A percentile compares a stretch with the other conserved stretches of the same genome.
Evolutionary conservation across 2,797 vertebrate species (phyloP).

Genomic region (Dermochelys coriacea): DNA sequence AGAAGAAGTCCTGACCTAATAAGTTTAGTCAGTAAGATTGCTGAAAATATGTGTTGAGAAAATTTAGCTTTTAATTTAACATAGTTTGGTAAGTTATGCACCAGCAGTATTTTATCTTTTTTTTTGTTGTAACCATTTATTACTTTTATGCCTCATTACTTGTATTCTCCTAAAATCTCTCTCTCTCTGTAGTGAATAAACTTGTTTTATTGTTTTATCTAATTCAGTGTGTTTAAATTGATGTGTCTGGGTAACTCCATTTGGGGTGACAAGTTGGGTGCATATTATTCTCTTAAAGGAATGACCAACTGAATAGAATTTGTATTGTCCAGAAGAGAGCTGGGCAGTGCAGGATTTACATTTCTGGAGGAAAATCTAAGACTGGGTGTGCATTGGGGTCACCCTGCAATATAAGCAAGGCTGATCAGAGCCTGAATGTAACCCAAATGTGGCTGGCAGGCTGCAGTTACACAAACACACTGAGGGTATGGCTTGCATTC

Average conservation of each 20-base stretch:
- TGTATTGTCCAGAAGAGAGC: not conserved
- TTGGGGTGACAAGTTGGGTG: not conserved
- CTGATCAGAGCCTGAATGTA: not conserved
- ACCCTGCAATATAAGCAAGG: not conserved
- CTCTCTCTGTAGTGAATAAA: not conserved
- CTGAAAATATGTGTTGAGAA: no score
- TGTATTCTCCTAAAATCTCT: not conserved
- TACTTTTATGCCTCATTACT: not conserved
- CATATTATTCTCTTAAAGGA: not conserved
- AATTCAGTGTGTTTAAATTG: not conserved
- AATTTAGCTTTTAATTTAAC: not conserved
- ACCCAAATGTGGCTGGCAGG: not conserved
- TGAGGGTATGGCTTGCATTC: not conserved
- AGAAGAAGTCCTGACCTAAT: not conserved
- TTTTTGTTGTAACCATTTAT: not conserved
- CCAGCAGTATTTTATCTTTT: not conserved
- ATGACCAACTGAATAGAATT: not conserved
- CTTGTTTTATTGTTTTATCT: not conserved
- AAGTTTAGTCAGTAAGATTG: not conserved
- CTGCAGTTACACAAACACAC: not conserved
- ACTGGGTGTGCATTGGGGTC: not conserved
- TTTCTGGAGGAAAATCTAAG: not conserved
- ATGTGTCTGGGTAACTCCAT: not conserved
- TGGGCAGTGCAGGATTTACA: not conserved
- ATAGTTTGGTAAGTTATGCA: not conserved